Evolutionary conservation across 1,140 invertebrate genomes (phyloP), one percentile per base, ranked within the genome.

Genomic region (Agrypnia vestita): DNA sequence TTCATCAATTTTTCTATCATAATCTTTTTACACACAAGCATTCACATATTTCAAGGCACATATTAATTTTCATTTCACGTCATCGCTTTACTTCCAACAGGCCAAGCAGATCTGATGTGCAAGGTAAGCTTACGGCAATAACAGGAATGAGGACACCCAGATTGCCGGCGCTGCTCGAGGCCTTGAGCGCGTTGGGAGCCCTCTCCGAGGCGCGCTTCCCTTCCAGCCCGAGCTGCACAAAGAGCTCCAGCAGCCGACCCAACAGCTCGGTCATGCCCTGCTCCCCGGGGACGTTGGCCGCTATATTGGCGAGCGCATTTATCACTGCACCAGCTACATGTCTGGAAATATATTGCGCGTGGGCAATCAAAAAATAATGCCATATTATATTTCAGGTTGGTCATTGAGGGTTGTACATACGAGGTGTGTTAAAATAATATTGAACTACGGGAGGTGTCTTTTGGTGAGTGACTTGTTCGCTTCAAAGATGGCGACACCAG

Each of bases 121-220:
- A n/a, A n/a, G n/a, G n/a, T n/a, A 35, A 35, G 17, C 87, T 86
- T 74, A 97, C 94, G 53, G 97, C 97, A 84, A 99, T 98, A 1
- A 99, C 97, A 0, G 98, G 98, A 86, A 99, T 98, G 0, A 99
- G 89, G 53, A 99, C 96, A 44, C 98, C 98, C 44, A 99, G 89
- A 89, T 99, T 99, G 15, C 98, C 98, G 51, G 98, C 98, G 84
- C 96, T 97, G 81, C 94, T 97, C 6, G 97, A 97, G 10, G 97
- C 95, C 92, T 93, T 94, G 78, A 93, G 87, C 21, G 91, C 90
- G 49, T 91, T 91, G 53, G 96, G 94, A 35, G 94, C 94, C 86
- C 96, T 95, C 84, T 99, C 97, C 78, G 95, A 96, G 47, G 96
- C 96, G 69, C 97, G 89, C 90, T 99, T 98, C 0, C 97, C 97